Conservation (phyloP, 2,797 vertebrate species). For the Pipistrellus pygmaeus region DNA sequence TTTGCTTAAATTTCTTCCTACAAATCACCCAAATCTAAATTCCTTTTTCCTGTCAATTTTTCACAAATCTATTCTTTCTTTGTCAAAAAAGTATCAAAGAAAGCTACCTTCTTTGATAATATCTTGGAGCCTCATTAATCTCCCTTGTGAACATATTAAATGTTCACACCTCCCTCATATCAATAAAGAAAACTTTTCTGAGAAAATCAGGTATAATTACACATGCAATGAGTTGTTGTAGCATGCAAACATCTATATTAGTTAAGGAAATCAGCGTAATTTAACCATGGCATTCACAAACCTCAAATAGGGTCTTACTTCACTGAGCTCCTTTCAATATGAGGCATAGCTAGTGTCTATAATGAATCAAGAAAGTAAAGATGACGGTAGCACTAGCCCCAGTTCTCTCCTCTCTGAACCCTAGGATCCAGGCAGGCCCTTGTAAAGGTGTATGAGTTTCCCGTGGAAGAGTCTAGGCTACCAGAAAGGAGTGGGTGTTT, state of each 20-base stretch:
- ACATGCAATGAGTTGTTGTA: not conserved
- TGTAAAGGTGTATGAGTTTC: not conserved
- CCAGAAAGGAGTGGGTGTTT: not conserved
- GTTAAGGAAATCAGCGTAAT: not conserved
- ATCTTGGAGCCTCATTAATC: not conserved
- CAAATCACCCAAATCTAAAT: not conserved
- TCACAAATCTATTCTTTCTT: not conserved
- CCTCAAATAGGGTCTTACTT: not conserved
- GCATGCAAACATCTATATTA: not conserved
- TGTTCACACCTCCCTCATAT: no score
- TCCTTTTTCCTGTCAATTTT: not conserved
- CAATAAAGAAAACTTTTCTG: not conserved
- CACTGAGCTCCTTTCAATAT: not conserved
- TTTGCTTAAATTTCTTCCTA: not conserved
- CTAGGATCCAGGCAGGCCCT: not conserved
- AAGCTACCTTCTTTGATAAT: not conserved
- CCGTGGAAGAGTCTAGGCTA: not conserved
- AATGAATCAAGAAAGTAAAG: not conserved
- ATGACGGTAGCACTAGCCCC: no score
- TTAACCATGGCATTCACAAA: not conserved
- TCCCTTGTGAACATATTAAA: not conserved
- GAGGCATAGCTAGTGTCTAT: not conserved
- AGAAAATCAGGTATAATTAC: not conserved
- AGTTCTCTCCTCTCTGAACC: not conserved
- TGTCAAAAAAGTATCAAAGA: not conserved